A percentile compares a stretch with the other conserved stretches of the same genome.
Evolutionary conservation across 2,888 invertebrate species (phyloP).

Genomic region (Ophion costatus): DNA sequence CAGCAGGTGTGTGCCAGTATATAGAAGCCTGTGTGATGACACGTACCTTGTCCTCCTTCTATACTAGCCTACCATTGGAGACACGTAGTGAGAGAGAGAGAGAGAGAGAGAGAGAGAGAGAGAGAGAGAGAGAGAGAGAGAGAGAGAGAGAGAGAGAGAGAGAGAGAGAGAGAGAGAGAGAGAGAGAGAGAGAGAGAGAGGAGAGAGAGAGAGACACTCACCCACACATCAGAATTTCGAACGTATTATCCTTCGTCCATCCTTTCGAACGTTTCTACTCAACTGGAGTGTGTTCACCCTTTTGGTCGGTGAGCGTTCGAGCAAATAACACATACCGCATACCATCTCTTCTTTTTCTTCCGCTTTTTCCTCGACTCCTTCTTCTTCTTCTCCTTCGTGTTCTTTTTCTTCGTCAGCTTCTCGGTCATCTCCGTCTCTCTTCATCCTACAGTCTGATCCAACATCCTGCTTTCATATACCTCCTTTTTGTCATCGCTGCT

Average conservation of each 20-base stretch:
- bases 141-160: too few species aligned
- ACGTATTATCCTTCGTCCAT: constrained; percentile 65
- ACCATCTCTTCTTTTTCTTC: constrained; percentile 10
- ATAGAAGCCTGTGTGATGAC: constrained; percentile 26
- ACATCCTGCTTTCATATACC: background rate
- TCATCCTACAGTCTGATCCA: constrained; percentile 10
- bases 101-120: too few species aligned
- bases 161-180: too few species aligned
- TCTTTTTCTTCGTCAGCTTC: constrained; percentile 21
- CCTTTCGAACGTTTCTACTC: constrained; percentile 62
- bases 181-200: too few species aligned
- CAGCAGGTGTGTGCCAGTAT: constrained; percentile 57
- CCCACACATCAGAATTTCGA: constrained; percentile 25
- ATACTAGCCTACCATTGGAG: background rate
- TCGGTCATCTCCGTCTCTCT: constrained; percentile 4
- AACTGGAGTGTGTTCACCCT: constrained; percentile 60
- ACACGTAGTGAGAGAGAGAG: background rate
- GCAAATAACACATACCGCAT: constrained; percentile 62
- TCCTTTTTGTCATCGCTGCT: constrained; percentile 17
- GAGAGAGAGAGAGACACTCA: background rate
- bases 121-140: too few species aligned
- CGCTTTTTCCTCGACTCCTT: constrained; percentile 1
- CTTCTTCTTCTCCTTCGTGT: constrained; percentile 13
- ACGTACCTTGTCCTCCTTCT: background rate
- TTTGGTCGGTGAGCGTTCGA: constrained; percentile 54